Conservation (phyloP, 2,797 vertebrate species). For the Syngnathus rostellatus region DNA sequence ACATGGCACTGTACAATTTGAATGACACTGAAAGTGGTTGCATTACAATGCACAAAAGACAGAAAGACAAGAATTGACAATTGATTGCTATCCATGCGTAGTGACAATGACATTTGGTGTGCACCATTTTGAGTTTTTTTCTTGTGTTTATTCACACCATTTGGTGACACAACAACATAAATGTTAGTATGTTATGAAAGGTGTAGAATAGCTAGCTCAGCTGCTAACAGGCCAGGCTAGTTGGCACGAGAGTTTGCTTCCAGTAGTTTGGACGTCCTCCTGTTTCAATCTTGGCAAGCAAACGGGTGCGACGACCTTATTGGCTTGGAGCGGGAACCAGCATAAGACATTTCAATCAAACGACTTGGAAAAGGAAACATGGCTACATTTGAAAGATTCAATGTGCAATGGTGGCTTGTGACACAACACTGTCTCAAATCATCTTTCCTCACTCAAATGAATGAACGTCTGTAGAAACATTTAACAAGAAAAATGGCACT, state of each 20-base stretch:
- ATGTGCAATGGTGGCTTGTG: background rate
- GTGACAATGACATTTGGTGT: too few species aligned
- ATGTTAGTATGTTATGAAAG: background rate
- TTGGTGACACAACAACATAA: background rate
- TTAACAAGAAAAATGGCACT: too few species aligned
- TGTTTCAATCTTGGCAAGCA: background rate
- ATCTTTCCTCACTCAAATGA: background rate
- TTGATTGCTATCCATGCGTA: background rate
- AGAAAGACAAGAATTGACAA: background rate
- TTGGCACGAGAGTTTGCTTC: background rate
- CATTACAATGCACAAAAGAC: too few species aligned
- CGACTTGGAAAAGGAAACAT: background rate
- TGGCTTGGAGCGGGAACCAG: background rate
- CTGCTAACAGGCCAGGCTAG: background rate
- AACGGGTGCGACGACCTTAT: background rate
- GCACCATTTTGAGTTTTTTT: too few species aligned
- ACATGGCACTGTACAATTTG: slow-evolving; percentile 32
- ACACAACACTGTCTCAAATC: background rate
- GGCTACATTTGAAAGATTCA: background rate
- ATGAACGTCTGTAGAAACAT: background rate
- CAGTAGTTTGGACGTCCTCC: background rate
- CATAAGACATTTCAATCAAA: background rate
- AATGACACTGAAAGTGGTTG: background rate
- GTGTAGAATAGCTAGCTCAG: background rate
- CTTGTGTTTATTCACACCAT: background rate